Evolutionary conservation across 2,888 invertebrate genomes (phyloP), one percentile per base, ranked within the genome.

Genomic region (Resseliella maxima): DNA sequence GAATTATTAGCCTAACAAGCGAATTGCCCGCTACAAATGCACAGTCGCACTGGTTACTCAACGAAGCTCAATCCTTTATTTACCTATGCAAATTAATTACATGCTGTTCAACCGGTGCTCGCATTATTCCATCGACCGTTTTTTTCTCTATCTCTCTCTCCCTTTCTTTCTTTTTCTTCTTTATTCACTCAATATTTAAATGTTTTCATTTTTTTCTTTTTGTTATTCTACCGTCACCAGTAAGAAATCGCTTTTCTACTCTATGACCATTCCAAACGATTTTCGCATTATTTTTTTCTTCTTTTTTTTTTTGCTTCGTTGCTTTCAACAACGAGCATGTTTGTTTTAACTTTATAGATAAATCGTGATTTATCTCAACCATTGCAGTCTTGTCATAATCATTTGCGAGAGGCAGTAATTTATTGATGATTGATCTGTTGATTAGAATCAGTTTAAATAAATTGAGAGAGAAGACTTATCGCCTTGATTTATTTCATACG

Each of bases 81-180:
- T 83, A 83, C 83, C 38, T 83, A 83, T 83, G 83, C 38, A 83
- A 83, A 83, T 83, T 83, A 83, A 83, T 83, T 38, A 83, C 38
- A 38, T 83, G 83, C 83, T 83, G 72, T 72, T 72, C 27, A 72
- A 72, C 72, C 72, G 31, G n/a, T 50, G 59, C n/a, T 59, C 27
- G 27, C 59, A 59, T 72, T 72, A 72, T 72, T 72, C 31, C 72
- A 72, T 15, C 31, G 15, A 72, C 72, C 6, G 15, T 31, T 72
- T 72, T 35, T 72, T 72, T n/a, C 24, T 24, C 46, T 50, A 6
- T 50, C 18, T 50, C 12, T 12, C 41, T 41, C 41, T 41, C 41
- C 6, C 5, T 41, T 41, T n/a, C n/a, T n/a, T n/a, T n/a, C n/a
- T n/a, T n/a, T n/a, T n/a, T n/a, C n/a, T n/a, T n/a, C n/a, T n/a